Base-by-base conservation (phyloP, 1,140 invertebrate genomes). In the Ceratina japonica region DNA sequence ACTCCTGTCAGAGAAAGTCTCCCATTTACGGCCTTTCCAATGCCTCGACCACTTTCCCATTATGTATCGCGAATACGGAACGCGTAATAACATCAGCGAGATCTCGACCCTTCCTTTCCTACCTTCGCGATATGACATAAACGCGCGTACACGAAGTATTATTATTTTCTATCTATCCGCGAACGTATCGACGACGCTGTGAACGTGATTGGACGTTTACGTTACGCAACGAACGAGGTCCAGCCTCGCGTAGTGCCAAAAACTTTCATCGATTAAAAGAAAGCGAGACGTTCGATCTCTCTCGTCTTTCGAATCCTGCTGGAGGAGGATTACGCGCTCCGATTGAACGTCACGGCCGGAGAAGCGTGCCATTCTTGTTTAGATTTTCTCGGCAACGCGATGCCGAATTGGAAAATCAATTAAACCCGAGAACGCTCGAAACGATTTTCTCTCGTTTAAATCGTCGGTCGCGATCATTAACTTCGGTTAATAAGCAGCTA, bases 371-470 rank as follows among this genome's bases (percentile, higher is more conserved):
- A 12, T 22, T 65, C 63, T 66, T 49, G 22, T 68, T 68, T 59
- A 49, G 52, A n/a, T 70, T 70, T 49, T 31, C 49, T 54, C 20
- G 63, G 2, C 4, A 37, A 13, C 16, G 12, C 59, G 13, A 22
- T n/a, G 31, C 62, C 10, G 31, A 71, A 77, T 77, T 71, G 20
- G 44, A 77, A 71, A 77, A 77, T 70, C 66, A n/a, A 77, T 70
- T 62, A 51, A 22, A 8, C 24, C 15, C 3, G 49, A 7, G 16
- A 3, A 18, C 12, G 44, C 10, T 66, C n/a, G 3, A 59, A 66
- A 79, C 63, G 64, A 79, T 79, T 79, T 66, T 74, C 77, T 52
- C 77, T 74, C 71, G 62, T 44, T 79, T 79, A 79, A 68, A 16
- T 59, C 71, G 61, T 74, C 71, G 22, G 24, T 13, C n/a, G 18